phyloP scores from a whole-genome alignment of 2,113 vertebrate species.

The Passer montanus region DNA sequence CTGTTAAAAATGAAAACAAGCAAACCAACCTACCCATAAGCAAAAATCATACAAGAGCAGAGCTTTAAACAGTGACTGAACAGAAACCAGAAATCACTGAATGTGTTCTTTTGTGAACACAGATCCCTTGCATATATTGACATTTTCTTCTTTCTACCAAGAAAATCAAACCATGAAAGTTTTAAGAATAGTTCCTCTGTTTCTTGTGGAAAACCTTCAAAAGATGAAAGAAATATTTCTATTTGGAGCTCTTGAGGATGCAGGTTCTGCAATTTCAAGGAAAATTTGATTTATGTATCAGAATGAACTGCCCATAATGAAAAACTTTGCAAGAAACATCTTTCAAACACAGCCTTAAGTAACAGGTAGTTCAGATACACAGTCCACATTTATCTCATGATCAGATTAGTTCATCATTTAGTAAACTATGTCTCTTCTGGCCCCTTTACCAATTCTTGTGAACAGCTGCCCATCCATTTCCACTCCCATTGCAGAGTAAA shows the following conservation, averaged over 20 bases:
- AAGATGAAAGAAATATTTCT: background rate
- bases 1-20: conserved; percentile 61
- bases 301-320: background rate
- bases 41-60: background rate
- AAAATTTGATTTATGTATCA: background rate
- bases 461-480: background rate
- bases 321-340: background rate
- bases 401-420: background rate
- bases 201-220: background rate
- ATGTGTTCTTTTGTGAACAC: background rate
- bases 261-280: background rate
- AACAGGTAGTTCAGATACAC: background rate
- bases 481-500: background rate
- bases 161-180: background rate
- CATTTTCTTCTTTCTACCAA: background rate
- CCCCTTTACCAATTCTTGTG: background rate
- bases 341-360: background rate
- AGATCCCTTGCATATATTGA: background rate
- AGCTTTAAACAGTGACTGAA: background rate
- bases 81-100: background rate
- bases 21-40: background rate
- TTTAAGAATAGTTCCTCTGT: background rate
- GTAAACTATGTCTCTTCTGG: background rate
- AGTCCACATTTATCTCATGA: background rate
- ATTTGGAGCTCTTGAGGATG: background rate